A percentile compares a stretch with the other conserved stretches of the same genome.
Evolutionary conservation across 2,888 invertebrate genomes (phyloP).

Genomic region (Scrobipalpa atriplicella): DNA sequence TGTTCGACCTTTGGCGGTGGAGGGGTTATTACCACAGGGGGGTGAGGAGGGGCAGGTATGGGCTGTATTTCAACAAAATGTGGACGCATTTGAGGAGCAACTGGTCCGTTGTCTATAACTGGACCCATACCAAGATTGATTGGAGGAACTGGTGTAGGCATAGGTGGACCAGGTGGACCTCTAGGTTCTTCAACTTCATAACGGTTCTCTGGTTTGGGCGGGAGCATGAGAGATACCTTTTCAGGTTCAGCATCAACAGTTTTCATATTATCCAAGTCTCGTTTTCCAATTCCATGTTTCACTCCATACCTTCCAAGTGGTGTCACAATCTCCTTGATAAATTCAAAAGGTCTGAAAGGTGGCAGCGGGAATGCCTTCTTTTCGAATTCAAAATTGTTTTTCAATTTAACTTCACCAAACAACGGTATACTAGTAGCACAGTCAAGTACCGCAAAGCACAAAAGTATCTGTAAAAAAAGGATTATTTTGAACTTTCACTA

Average conservation of each 20-base stretch:
- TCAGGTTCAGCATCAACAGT: constrained; percentile 21
- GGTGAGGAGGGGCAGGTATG: constrained; percentile 31
- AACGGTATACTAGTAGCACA: constrained; percentile 40
- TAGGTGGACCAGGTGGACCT: constrained; percentile 4
- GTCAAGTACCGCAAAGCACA: constrained; percentile 37
- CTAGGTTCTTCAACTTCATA: constrained; percentile 20
- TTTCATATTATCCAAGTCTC: constrained; percentile 39
- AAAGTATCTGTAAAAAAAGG: constrained; percentile 41
- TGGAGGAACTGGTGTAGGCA: neutral
- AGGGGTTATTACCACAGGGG: constrained; percentile 38
- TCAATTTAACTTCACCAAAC: constrained; percentile 50
- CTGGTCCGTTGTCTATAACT: constrained; percentile 14
- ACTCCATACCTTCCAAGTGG: constrained; percentile 55
- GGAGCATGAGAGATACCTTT: constrained; percentile 2
- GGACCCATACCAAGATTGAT: constrained; percentile 13
- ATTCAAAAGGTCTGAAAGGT: constrained; percentile 49
- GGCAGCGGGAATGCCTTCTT: constrained; percentile 47
- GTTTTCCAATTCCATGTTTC: constrained; percentile 46
- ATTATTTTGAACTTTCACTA: neutral
- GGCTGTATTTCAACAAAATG: constrained; percentile 28
- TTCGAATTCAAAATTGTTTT: constrained; percentile 54
- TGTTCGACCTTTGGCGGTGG: constrained; percentile 28
- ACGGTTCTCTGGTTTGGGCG: constrained; percentile 3
- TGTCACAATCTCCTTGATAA: constrained; percentile 56
- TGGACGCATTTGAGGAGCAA: neutral